These are phyloP conservation scores for Podarcis siculus DNA, from an alignment of 2,797 vertebrate species.

Conservation along the genomic window DNA sequence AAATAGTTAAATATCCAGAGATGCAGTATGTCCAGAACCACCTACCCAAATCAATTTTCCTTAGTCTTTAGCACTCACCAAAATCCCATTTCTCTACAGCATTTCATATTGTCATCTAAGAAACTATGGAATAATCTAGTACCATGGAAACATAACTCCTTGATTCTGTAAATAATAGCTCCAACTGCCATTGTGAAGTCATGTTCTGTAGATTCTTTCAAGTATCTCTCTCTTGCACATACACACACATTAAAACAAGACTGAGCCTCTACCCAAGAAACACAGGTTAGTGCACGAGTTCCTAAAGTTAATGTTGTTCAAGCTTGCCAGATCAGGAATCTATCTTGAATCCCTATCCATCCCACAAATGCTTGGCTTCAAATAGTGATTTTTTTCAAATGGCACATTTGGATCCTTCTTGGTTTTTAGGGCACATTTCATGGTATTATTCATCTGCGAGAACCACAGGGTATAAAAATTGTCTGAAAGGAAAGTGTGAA, in stretches of 20 bases:
- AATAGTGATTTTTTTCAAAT: background rate
- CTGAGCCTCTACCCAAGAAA: background rate
- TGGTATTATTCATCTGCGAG: background rate
- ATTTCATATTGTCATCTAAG: background rate
- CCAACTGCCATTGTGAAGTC: constrained; percentile 14
- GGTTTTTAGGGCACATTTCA: background rate
- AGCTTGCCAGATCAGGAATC: background rate
- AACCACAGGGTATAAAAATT: background rate
- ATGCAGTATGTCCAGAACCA: background rate
- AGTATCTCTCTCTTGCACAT: background rate
- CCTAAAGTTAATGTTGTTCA: background rate
- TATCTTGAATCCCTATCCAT: background rate
- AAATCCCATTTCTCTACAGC: background rate
- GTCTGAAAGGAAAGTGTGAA: background rate
- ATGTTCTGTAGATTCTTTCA: background rate
- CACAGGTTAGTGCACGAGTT: background rate
- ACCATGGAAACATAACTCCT: background rate
- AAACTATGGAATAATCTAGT: background rate
- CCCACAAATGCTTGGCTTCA: background rate
- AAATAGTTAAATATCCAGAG: background rate
- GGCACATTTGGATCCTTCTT: background rate
- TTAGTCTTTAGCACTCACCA: background rate
- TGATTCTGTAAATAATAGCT: background rate
- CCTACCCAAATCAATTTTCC: background rate
- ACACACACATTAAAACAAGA: background rate